Percentiles rank a stretch among this genome's conserved stretches.
phyloP scores from a whole-genome alignment of 2,888 invertebrate species.

The Chrysotoxum bicinctum region DNA sequence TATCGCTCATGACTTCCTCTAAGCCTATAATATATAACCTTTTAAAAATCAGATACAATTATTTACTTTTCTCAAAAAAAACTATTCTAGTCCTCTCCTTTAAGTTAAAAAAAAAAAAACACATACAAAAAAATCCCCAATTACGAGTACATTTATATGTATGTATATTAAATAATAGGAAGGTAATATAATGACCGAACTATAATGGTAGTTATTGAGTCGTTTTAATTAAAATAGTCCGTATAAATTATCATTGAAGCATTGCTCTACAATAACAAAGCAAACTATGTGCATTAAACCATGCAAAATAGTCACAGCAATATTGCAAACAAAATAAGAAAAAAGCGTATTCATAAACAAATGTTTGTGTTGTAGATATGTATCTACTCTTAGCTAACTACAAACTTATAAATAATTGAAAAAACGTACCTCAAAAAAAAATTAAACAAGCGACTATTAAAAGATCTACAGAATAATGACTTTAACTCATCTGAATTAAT shows the following conservation, averaged over 20 bases:
- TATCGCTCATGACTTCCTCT: no score
- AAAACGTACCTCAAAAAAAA: background rate
- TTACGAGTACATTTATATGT: no score
- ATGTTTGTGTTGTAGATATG: background rate
- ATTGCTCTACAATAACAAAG: background rate
- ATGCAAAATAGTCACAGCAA: background rate
- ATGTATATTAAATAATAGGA: no score
- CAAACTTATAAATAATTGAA: background rate
- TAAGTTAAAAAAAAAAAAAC: no score
- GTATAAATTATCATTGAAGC: background rate
- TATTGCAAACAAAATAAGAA: background rate
- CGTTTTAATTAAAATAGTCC: background rate
- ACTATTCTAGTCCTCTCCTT: no score
- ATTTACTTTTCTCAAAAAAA: no score
- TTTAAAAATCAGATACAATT: no score
- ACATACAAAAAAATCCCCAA: no score
- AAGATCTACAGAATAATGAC: no score
- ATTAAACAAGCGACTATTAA: background rate
- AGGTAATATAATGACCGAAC: background rate
- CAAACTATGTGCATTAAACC: background rate
- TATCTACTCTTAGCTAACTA: background rate
- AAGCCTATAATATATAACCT: no score
- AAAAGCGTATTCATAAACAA: background rate
- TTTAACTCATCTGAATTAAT: background rate
- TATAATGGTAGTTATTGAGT: background rate